phyloP scores from a whole-genome alignment of 2,797 vertebrate species.

The Coregonus sp. region DNA sequence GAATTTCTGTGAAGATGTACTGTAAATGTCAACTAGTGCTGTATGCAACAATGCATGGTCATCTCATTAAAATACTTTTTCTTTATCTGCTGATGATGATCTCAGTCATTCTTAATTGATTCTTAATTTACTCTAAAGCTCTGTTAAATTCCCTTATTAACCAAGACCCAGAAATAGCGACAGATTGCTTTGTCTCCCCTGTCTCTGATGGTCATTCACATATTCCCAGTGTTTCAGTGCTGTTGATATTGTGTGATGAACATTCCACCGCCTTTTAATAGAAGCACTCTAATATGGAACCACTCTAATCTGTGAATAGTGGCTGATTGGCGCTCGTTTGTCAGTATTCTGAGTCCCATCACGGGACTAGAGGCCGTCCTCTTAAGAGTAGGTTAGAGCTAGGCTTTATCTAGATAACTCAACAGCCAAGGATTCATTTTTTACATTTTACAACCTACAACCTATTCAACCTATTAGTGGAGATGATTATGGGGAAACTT shows the following conservation, averaged over 20 bases:
- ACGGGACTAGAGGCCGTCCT: background rate
- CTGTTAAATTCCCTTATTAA: background rate
- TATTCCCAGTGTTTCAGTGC: background rate
- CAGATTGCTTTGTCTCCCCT: background rate
- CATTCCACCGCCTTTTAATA: conserved; percentile 7
- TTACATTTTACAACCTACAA: too few relatives aligned
- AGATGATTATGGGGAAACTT: background rate
- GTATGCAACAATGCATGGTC: background rate
- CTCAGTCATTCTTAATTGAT: background rate
- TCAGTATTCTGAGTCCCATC: background rate
- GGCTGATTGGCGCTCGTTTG: background rate
- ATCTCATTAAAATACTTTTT: background rate
- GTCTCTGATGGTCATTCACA: background rate
- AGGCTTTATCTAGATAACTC: background rate
- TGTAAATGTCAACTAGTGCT: background rate
- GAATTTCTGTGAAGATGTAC: background rate
- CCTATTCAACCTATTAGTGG: background rate
- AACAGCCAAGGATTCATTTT: too few relatives aligned
- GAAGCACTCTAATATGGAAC: background rate
- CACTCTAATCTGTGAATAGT: background rate
- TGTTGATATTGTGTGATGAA: background rate
- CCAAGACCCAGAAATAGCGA: background rate
- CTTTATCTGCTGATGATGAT: background rate
- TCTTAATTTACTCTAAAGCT: background rate
- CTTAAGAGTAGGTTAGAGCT: background rate